Base-by-base conservation (phyloP, 2,888 invertebrate species). In the Epicampocera succincta region DNA sequence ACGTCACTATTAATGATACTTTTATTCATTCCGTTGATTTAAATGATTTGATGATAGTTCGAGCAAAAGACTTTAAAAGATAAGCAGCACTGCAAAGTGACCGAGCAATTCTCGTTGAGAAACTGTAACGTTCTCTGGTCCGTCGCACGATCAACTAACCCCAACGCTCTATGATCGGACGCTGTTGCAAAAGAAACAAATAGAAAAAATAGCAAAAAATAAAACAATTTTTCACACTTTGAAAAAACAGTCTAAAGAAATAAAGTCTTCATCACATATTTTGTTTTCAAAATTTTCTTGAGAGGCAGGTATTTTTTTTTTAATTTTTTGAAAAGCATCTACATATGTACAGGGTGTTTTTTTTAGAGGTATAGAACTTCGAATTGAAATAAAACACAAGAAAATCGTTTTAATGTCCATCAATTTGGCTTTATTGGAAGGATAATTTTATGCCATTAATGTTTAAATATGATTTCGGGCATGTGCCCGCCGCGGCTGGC, bases 121-220 rank as follows among this genome's bases (percentile, higher is more conserved):
- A 74, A 75, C 83, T 74, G 79, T 73, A 71, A 75, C 79, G 83
- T 50, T 71, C 84, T 65, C 63, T 74, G 50, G 68, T 73, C 65
- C 69, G 72, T 65, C 82, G 61, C 73, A 76, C 46, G 52, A 61
- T 72, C 81, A 84, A 84, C 84, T 84, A 56, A 82, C 17, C 44
- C 40, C 66, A 75, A 71, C 46, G 46, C 61, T 75, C 48, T 58
- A 56, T 13, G 54, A 71, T 50, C 54, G 61, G 60, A 42, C n/a
- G 19, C 4, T 48, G 61, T 76, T 58, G 61, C 52, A 61, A 54
- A 56, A 65, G 21, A 38, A 58, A 40, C 42, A 66, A 65, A 44
- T 63, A 19, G 38, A 73, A 63, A 65, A 25, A 12, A 3, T 11
- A 50, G 29, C 17, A 76, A 73, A 52, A 44, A 73, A 33, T 56